Evolutionary conservation across 2,797 vertebrate species (phyloP), one percentile per base, ranked within the genome.

Genomic region (Oceanodroma leucorhoa): DNA sequence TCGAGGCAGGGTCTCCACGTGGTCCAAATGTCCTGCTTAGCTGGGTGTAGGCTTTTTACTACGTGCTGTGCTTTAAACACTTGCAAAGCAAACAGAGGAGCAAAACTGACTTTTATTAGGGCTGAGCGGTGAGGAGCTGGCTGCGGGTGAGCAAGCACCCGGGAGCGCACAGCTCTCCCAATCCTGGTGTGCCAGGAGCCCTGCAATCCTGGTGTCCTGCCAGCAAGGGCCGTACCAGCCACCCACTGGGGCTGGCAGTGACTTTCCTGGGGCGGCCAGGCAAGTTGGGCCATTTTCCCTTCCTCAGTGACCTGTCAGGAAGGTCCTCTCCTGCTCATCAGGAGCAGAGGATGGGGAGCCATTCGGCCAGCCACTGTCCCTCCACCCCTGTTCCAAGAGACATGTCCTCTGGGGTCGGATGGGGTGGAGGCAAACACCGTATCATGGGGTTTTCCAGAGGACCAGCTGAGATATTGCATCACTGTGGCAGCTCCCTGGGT

Each of bases 31-130:
- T 83, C 38, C 69, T 92, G 53, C 94, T 90, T 96, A 95, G 87
- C 87, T 95, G 82, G 76, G 76, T 64, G 50, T 36, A n/a, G 70
- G 69, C 58, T 90, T 96, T 96, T 97, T 96, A 94, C 75, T 96
- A 82, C 86, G 73, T 91, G 65, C 58, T 55, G 84, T 18, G 20
- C 55, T 95, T 91, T 76, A 81, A 94, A 81, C 64, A 78, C 65
- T 66, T 27, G 34, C 20, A 86, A 89, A 95, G 77, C 65, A 92
- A 94, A 79, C 30, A 76, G 83, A 95, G 67, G 65, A 94, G 87
- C 70, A 93, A 53, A 70, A 3, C 9, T 0, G 0, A 24, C 38
- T 69, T 65, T 79, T 45, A 23, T 38, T 48, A 67, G 41, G 70
- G 61, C 45, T 83, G 61, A 61, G 45, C 4, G 8, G 15, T 48